Conservation (phyloP, 2,797 vertebrate genomes). For the Oophaga sylvatica region DNA sequence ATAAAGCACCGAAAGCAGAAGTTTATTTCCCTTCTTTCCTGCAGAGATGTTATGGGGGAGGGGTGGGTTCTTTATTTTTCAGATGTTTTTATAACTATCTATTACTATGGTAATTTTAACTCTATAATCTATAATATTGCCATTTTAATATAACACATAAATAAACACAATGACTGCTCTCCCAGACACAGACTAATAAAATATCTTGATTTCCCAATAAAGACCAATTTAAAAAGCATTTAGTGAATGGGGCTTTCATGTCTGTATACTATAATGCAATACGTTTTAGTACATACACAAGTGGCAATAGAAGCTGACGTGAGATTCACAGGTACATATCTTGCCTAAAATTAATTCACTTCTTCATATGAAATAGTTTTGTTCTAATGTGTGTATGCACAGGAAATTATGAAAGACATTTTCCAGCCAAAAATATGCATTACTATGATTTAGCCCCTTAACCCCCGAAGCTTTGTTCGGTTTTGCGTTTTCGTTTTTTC, state of each 20-base stretch:
- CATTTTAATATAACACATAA: slow-evolving; percentile 10
- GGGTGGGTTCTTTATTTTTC: not conserved
- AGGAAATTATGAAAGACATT: not conserved
- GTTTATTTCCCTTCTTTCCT: not conserved
- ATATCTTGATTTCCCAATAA: not conserved
- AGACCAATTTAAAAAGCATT: not conserved
- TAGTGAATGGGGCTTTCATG: not conserved
- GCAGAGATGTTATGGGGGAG: not conserved
- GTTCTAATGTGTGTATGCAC: not conserved
- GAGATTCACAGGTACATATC: not conserved
- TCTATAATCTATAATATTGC: slow-evolving; percentile 19
- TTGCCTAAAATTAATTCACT: not conserved
- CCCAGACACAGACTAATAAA: slow-evolving; percentile 7
- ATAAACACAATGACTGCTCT: not conserved
- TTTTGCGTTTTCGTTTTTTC: too few relatives aligned
- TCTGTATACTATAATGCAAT: not conserved
- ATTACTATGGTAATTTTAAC: slow-evolving; percentile 3
- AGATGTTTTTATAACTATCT: not conserved
- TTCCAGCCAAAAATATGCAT: too few relatives aligned
- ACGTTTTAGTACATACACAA: not conserved
- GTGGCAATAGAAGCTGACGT: not conserved
- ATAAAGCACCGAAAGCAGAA: not conserved
- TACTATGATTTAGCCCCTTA: too few relatives aligned
- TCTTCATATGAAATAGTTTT: not conserved
- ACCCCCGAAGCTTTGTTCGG: too few relatives aligned